phyloP scores from a whole-genome alignment of 1,140 invertebrate genomes.

The Frieseomelitta varia region DNA sequence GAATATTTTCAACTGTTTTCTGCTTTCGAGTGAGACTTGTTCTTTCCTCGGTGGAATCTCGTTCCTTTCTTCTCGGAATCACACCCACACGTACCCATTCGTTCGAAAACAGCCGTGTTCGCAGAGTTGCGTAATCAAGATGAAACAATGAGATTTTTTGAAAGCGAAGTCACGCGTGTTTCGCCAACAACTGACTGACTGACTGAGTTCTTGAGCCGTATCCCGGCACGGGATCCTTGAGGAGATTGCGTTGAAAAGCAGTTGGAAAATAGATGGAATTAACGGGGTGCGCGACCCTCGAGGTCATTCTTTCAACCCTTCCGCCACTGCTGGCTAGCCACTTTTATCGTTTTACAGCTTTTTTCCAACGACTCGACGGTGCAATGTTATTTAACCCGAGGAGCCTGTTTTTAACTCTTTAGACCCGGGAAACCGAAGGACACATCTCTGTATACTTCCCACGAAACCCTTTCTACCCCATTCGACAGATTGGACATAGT shows the following conservation, averaged over 20 bases:
- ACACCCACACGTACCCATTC: background rate
- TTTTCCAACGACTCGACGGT: slow-evolving; percentile 12
- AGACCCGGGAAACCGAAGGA: slow-evolving; percentile 38
- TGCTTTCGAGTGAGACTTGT: background rate
- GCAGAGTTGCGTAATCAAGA: background rate
- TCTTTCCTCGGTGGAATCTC: too few species aligned
- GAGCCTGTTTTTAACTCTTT: slow-evolving; percentile 51
- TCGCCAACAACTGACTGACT: background rate
- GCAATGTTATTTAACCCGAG: background rate
- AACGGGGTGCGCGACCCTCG: slow-evolving; percentile 42
- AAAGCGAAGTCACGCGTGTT: background rate
- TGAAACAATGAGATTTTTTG: too few species aligned
- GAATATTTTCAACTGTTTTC: background rate
- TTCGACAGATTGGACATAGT: slow-evolving; percentile 24
- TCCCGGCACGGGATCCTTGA: background rate
- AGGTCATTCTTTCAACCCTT: slow-evolving; percentile 70
- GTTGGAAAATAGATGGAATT: slow-evolving; percentile 42
- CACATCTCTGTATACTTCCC: slow-evolving; percentile 2
- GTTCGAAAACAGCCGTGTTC: background rate
- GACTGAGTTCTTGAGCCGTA: background rate
- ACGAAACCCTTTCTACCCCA: slow-evolving; percentile 40
- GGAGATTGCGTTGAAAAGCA: slow-evolving; percentile 25
- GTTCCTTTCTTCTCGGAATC: background rate
- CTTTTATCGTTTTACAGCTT: slow-evolving; percentile 76
- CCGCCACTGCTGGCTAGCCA: slow-evolving; percentile 36